These are phyloP conservation scores for Moxostoma hubbsi DNA, from an alignment of 2,797 vertebrate genomes.

Conservation along the genomic window DNA sequence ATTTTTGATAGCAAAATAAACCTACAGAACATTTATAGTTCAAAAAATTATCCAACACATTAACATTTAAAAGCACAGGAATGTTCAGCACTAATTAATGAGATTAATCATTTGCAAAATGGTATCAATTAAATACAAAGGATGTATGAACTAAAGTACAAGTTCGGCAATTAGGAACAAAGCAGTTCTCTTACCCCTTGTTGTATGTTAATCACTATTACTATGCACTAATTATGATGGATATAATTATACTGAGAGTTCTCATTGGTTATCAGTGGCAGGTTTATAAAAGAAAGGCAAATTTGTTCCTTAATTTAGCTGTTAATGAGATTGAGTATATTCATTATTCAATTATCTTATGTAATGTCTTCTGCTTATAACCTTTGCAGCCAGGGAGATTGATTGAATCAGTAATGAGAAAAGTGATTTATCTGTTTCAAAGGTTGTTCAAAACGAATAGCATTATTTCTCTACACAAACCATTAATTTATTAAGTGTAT, in stretches of 20 bases:
- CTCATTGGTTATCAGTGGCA: conserved; percentile 62
- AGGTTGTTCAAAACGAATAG: conserved; percentile 56
- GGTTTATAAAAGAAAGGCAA: conserved; percentile 63
- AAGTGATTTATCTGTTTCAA: conserved; percentile 56
- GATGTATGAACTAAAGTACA: conserved; percentile 55
- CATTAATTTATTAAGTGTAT: conserved; percentile 37
- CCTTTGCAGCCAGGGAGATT: conserved; percentile 58
- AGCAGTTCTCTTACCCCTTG: conserved; percentile 45
- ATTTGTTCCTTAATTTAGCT: conserved; percentile 59
- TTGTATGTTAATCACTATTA: conserved; percentile 61
- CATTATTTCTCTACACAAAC: conserved; percentile 45
- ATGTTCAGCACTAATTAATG: conserved; percentile 41
- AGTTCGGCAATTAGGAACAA: conserved; percentile 59
- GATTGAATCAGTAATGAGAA: conserved; percentile 62
- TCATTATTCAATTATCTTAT: conserved; percentile 62
- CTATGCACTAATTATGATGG: conserved; percentile 65
- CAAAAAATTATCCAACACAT: neutral
- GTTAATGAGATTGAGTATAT: conserved; percentile 62
- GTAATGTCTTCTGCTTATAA: conserved; percentile 59
- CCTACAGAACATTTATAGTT: neutral
- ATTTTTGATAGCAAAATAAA: neutral
- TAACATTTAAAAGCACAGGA: neutral
- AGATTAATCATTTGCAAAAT: conserved; percentile 60
- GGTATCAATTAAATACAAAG: conserved; percentile 59
- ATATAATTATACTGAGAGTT: conserved; percentile 60